Evolutionary conservation across 1,140 invertebrate species (phyloP).

Genomic region (Aleiodes sp.): DNA sequence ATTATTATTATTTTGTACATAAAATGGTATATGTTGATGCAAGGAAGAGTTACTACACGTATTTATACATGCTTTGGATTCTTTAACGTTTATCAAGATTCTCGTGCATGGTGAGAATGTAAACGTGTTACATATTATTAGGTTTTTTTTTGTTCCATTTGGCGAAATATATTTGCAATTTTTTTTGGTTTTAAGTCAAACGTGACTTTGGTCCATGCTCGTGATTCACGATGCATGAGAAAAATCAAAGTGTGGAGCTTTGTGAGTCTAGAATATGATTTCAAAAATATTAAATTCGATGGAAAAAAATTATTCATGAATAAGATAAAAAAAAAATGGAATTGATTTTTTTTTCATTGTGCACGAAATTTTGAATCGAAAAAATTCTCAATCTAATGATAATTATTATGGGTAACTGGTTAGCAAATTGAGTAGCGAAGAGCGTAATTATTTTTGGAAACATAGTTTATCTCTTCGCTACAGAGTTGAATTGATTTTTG

Average conservation of each 20-base stretch:
- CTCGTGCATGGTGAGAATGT: slow-evolving; percentile 34
- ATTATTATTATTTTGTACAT: slow-evolving; percentile 26
- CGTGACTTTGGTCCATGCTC: slow-evolving; percentile 21
- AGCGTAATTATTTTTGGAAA: too few species aligned
- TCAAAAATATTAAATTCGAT: too few species aligned
- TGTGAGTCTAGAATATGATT: too few species aligned
- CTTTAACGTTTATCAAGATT: slow-evolving; percentile 19
- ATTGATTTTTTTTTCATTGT: background rate
- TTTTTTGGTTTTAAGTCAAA: slow-evolving; percentile 1
- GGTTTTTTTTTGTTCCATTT: too few species aligned
- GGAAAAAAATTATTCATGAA: background rate
- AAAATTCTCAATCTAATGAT: background rate
- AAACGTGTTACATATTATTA: slow-evolving; percentile 4
- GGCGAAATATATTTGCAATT: background rate
- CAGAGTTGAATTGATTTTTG: too few species aligned
- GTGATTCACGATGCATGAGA: slow-evolving; percentile 35
- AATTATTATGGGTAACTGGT: background rate
- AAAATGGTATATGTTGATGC: slow-evolving; percentile 19
- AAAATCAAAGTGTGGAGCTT: slow-evolving; percentile 18
- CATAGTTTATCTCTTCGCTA: too few species aligned
- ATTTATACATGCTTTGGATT: slow-evolving; percentile 22
- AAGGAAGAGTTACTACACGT: slow-evolving; percentile 3
- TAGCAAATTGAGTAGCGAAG: too few species aligned
- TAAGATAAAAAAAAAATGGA: background rate
- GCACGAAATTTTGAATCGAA: background rate